A percentile compares a stretch with the other conserved stretches of the same genome.
Evolutionary conservation across 2,797 vertebrate genomes (phyloP).

Genomic region (Gymnothorax reevesii): DNA sequence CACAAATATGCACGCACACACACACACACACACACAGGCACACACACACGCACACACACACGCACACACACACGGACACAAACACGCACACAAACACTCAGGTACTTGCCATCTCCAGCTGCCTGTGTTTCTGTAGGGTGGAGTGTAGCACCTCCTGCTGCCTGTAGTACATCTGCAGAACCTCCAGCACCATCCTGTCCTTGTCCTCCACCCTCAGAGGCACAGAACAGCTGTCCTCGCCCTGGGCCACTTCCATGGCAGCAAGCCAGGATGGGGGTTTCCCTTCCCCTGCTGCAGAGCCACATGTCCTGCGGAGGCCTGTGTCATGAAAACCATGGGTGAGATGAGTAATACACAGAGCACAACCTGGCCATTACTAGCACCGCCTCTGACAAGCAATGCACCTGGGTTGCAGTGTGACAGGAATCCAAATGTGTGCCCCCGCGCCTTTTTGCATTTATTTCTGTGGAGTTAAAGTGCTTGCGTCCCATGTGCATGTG

Average conservation of each 20-base stretch:
- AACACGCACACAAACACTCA: background rate
- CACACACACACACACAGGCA: background rate
- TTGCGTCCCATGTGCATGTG: background rate
- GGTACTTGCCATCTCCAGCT: constrained; percentile 78
- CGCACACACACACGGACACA: background rate
- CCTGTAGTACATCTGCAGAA: constrained; percentile 79
- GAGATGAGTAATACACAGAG: background rate
- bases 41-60: background rate
- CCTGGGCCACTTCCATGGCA: constrained; percentile 19
- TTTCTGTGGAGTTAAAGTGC: background rate
- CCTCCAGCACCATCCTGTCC: constrained; percentile 81
- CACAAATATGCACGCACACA: background rate
- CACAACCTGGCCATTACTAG: background rate
- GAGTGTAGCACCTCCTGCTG: constrained; percentile 80
- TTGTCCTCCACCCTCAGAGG: constrained; percentile 67
- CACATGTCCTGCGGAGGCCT: background rate
- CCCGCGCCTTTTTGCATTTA: background rate
- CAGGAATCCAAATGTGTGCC: background rate
- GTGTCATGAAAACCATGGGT: too few species aligned
- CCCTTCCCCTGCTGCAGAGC: constrained; percentile 16
- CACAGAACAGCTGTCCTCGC: constrained; percentile 9
- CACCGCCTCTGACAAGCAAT: background rate
- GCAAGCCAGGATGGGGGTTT: constrained; percentile 6
- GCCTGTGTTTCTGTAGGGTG: constrained; percentile 79
- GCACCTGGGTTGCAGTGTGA: background rate